phyloP scores from a whole-genome alignment of 2,888 invertebrate species.

The Catocala nupta region DNA sequence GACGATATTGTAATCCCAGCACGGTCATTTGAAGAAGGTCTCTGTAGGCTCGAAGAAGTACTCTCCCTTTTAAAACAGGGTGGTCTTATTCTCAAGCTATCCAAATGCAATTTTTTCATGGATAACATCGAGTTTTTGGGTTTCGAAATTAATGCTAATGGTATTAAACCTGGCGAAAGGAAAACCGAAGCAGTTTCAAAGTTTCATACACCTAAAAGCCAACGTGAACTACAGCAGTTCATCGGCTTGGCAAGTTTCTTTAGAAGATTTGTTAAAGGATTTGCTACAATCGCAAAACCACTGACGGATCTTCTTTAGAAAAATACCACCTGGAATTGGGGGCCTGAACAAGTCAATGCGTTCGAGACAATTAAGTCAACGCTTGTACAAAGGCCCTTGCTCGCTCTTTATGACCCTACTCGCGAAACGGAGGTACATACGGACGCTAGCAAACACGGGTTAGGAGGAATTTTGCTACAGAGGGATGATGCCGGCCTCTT shows the following conservation, averaged over 20 bases:
- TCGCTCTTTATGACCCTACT: constrained; percentile 51
- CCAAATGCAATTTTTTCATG: not conserved
- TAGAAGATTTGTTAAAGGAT: constrained; percentile 16
- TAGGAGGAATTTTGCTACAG: constrained; percentile 54
- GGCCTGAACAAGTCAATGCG: constrained; percentile 21
- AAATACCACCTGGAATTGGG: constrained; percentile 37
- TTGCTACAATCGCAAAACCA: constrained; percentile 1
- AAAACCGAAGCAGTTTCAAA: not conserved
- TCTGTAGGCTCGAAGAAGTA: constrained; percentile 29
- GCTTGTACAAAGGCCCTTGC: constrained; percentile 46
- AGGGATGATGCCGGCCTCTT: constrained; percentile 15
- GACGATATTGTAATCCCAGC: constrained; percentile 47
- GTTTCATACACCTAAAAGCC: constrained; percentile 3
- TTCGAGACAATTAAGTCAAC: too few species aligned
- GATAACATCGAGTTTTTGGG: not conserved
- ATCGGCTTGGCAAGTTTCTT: constrained; percentile 19
- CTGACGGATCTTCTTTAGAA: constrained; percentile 16
- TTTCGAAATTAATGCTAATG: not conserved
- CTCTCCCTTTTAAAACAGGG: constrained; percentile 1
- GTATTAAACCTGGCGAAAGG: not conserved
- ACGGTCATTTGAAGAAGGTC: constrained; percentile 28
- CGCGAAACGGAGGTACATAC: constrained; percentile 58
- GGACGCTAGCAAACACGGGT: constrained; percentile 60
- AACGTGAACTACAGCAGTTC: constrained; percentile 16
- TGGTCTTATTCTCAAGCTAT: not conserved